These are phyloP conservation scores for Germaria angustata DNA, from an alignment of 2,888 invertebrate species.

Conservation along the genomic window DNA sequence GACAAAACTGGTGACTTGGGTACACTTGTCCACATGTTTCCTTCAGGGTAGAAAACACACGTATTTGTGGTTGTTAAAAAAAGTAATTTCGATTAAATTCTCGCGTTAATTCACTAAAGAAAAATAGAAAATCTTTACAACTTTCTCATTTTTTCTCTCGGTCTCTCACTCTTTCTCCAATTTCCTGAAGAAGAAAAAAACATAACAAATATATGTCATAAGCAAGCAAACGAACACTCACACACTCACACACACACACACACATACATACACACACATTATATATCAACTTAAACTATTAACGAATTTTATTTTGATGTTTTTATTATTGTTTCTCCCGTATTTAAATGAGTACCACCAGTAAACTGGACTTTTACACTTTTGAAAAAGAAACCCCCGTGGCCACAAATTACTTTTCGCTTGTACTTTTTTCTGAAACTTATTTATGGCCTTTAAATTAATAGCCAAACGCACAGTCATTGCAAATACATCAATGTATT, in stretches of 20 bases:
- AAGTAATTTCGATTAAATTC: not conserved
- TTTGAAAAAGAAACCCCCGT: too few species aligned
- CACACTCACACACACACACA: not conserved
- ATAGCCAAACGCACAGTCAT: not conserved
- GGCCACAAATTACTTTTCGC: constrained; percentile 19
- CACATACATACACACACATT: not conserved
- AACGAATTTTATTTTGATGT: not conserved
- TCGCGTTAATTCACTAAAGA: too few species aligned
- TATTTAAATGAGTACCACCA: not conserved
- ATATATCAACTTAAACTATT: not conserved
- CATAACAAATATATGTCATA: too few species aligned
- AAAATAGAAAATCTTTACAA: too few species aligned
- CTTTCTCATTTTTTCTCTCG: not conserved
- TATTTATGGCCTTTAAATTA: not conserved
- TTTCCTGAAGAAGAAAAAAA: too few species aligned
- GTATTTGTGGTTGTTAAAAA: not conserved
- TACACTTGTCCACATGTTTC: too few species aligned
- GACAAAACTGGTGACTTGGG: too few species aligned
- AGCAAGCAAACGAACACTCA: not conserved
- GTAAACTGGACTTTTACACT: constrained; percentile 12
- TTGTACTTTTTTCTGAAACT: not conserved
- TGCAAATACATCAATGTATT: not conserved
- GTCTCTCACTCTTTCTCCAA: not conserved
- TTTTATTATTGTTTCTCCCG: not conserved
- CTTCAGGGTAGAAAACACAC: too few species aligned